phyloP scores from a whole-genome alignment of 1,140 invertebrate species.

The Andricus grossulariae region DNA sequence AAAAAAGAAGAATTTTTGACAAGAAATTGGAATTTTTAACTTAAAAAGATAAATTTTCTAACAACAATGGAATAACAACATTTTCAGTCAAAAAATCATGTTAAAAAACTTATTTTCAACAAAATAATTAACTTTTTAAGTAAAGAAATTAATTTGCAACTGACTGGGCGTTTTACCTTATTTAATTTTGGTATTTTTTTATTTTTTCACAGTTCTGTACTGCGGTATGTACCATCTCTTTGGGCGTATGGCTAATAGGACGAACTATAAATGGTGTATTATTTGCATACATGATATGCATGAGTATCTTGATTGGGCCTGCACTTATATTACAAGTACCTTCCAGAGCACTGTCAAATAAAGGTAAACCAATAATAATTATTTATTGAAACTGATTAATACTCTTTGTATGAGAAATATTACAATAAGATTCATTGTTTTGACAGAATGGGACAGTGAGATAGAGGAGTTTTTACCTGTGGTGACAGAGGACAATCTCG shows the following conservation, averaged over 20 bases:
- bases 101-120: too few relatives aligned
- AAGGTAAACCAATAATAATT: slow-evolving; percentile 45
- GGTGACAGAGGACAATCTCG: slow-evolving; percentile 70
- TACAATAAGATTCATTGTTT: slow-evolving; percentile 30
- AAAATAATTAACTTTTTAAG: too few relatives aligned
- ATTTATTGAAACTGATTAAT: not conserved
- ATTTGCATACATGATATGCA: slow-evolving; percentile 64
- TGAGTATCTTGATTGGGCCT: slow-evolving; percentile 65
- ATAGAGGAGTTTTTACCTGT: slow-evolving; percentile 73
- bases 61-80: too few relatives aligned
- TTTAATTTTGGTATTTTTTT: slow-evolving; percentile 23
- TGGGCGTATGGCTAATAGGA: slow-evolving; percentile 66
- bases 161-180: too few relatives aligned
- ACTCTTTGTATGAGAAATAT: slow-evolving; percentile 3
- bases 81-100: too few relatives aligned
- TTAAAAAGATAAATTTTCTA: too few relatives aligned
- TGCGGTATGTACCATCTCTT: slow-evolving; percentile 58
- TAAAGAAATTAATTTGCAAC: too few relatives aligned
- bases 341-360: slow-evolving; percentile 49
- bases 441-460: slow-evolving; percentile 71
- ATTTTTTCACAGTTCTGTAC: slow-evolving; percentile 62
- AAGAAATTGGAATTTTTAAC: too few relatives aligned
- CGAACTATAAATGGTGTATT: slow-evolving; percentile 60
- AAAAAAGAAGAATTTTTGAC: too few relatives aligned
- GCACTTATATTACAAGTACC: slow-evolving; percentile 62